Evolutionary conservation across 2,113 vertebrate species (phyloP).

Genomic region (Xiphorhynchus elegans): DNA sequence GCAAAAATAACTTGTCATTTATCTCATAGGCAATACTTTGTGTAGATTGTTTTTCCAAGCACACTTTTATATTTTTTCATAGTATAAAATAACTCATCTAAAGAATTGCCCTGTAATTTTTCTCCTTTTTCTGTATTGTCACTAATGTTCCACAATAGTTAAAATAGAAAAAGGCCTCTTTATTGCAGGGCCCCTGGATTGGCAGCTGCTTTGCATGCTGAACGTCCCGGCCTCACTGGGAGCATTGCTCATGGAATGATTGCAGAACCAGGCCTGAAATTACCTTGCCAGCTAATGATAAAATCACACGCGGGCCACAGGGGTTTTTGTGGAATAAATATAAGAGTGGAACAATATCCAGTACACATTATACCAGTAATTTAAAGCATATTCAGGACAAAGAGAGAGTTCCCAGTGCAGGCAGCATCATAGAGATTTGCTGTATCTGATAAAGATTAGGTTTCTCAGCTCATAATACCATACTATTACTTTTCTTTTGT

Average conservation of each 20-base stretch:
- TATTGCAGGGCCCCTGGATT: slow-evolving; percentile 47
- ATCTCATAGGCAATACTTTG: neutral
- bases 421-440: slow-evolving; percentile 69
- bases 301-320: slow-evolving; percentile 61
- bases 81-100: neutral
- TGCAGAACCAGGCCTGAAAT: slow-evolving; percentile 63
- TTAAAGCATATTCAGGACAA: slow-evolving; percentile 70
- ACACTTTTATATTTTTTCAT: slow-evolving; percentile 12
- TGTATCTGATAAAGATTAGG: slow-evolving; percentile 64
- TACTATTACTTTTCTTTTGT: slow-evolving; percentile 71
- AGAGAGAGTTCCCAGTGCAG: slow-evolving; percentile 65
- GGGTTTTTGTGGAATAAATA: slow-evolving; percentile 73
- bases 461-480: slow-evolving; percentile 55
- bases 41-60: slow-evolving; percentile 39
- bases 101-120: slow-evolving; percentile 52
- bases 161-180: slow-evolving; percentile 38
- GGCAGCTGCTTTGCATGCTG: slow-evolving; percentile 62
- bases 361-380: slow-evolving; percentile 70
- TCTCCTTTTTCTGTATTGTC: slow-evolving; percentile 49
- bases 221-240: slow-evolving; percentile 37
- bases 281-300: slow-evolving; percentile 69
- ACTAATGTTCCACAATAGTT: slow-evolving; percentile 38
- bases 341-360: slow-evolving; percentile 63
- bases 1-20: neutral
- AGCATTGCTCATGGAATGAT: slow-evolving; percentile 57